phyloP scores from a whole-genome alignment of 2,888 invertebrate genomes.

The Deilephila elpenor region DNA sequence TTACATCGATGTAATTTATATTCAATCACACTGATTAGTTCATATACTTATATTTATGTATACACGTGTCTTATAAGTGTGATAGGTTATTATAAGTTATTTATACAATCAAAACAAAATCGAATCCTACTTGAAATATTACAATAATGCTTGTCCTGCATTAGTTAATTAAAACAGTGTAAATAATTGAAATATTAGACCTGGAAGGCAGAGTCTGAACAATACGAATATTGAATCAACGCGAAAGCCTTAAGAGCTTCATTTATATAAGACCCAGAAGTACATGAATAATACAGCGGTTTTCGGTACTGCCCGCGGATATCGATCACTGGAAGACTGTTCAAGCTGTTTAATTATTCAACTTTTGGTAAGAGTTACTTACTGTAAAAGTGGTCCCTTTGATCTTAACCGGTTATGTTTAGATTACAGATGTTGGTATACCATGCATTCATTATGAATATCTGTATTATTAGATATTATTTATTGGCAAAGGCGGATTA shows the following conservation, averaged over 20 bases:
- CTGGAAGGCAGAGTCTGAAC: conserved; percentile 38
- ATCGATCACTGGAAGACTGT: conserved; percentile 48
- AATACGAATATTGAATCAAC: conserved; percentile 60
- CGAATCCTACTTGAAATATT: too few species aligned
- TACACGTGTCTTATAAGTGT: too few species aligned
- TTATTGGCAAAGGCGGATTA: too few species aligned
- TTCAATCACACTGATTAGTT: too few species aligned
- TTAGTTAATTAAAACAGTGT: not conserved
- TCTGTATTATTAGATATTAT: too few species aligned
- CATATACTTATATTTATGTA: too few species aligned
- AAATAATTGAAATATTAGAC: conserved; percentile 9
- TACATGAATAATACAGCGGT: conserved; percentile 66
- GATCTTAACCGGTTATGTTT: not conserved
- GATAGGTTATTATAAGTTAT: too few species aligned
- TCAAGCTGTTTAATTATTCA: conserved; percentile 49
- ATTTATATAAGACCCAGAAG: conserved; percentile 65
- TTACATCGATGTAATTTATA: too few species aligned
- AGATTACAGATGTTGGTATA: not conserved
- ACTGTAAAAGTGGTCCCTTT: not conserved
- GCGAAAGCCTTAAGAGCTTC: conserved; percentile 58
- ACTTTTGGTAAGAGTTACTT: conserved; percentile 32
- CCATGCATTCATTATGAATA: not conserved
- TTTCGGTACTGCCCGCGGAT: conserved; percentile 48
- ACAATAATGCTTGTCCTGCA: too few species aligned
- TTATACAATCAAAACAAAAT: too few species aligned